Evolutionary conservation across 2,888 invertebrate genomes (phyloP), one percentile per base, ranked within the genome.

Genomic region (Meandrusa payeni): DNA sequence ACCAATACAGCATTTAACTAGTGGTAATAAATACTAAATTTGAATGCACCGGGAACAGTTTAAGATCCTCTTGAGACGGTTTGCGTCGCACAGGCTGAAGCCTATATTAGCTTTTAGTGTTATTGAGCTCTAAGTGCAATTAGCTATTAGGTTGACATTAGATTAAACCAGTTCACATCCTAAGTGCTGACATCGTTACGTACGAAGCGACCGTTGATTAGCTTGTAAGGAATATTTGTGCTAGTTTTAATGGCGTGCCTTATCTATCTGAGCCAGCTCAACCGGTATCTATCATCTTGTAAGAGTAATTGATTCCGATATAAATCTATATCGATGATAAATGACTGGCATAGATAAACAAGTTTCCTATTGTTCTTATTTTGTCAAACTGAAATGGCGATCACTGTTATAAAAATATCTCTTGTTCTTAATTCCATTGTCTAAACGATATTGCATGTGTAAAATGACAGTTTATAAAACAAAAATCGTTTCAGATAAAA

Each of bases 221-320:
- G 68, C 59, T 70, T 59, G 69, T 67, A 61, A 55, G 57, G 55
- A 64, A 68, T 63, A 71, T 70, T 72, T 71, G 72, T 58, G 59
- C 73, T 64, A 71, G 66, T 71, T 76, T 70, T 62, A 64, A 57
- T 63, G 47, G 51, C 76, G 74, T 77, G 77, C 61, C 65, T 79
- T 82, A 83, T 83, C 82, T 71, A 54, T 49, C 50, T 49, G 10
- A 61, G 55, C 51, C 52, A 53, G 48, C 43, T 49, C 52, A 51
- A 51, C 55, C 45, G 46, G 39, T 55, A 63, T 63, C 70, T 64
- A 64, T 64, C 68, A 64, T 69, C 67, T 62, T 54, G 49, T 40
- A 54, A 69, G 64, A 70, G 71, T 64, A 69, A 70, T 69, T 66
- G 67, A 68, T 67, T 64, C 52, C 50, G 63, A 69, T 69, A 69